Evolutionary conservation across 1,140 invertebrate genomes (phyloP).

Genomic region (Pteromalus puparum): DNA sequence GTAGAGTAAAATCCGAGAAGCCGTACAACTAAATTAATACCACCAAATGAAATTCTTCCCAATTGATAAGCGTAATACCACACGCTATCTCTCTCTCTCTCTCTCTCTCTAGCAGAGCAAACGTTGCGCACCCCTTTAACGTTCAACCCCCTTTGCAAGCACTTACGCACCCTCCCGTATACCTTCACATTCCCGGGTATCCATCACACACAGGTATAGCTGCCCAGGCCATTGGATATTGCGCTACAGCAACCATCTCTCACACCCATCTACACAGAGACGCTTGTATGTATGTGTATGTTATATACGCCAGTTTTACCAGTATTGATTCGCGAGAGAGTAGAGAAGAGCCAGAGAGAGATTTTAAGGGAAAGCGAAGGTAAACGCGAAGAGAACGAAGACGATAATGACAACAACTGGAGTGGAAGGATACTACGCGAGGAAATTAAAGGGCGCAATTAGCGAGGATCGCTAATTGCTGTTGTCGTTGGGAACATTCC

Average conservation of each 20-base stretch:
- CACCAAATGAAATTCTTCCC: not conserved
- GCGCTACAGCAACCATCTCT: not conserved
- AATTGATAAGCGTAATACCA: not conserved
- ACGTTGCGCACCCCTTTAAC: not conserved
- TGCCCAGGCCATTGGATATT: not conserved
- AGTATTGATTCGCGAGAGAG: constrained; percentile 37
- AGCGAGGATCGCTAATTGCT: not conserved
- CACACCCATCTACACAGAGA: not conserved
- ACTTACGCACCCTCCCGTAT: not conserved
- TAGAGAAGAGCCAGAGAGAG: not conserved
- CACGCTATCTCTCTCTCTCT: no score
- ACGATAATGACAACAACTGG: not conserved
- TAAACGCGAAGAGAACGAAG: constrained; percentile 23
- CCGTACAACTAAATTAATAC: no score
- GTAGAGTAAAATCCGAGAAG: no score
- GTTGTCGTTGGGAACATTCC: not conserved
- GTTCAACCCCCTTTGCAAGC: not conserved
- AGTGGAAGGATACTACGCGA: not conserved
- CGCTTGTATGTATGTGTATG: not conserved
- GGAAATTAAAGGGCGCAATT: constrained; percentile 37
- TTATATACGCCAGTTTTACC: not conserved
- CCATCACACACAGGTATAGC: not conserved
- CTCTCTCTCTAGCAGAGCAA: no score
- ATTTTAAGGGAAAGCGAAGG: constrained; percentile 41
- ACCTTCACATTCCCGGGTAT: not conserved